Evolutionary conservation across 2,888 invertebrate species (phyloP), one percentile per base, ranked within the genome.

Genomic region (Eretmocerus hayati): DNA sequence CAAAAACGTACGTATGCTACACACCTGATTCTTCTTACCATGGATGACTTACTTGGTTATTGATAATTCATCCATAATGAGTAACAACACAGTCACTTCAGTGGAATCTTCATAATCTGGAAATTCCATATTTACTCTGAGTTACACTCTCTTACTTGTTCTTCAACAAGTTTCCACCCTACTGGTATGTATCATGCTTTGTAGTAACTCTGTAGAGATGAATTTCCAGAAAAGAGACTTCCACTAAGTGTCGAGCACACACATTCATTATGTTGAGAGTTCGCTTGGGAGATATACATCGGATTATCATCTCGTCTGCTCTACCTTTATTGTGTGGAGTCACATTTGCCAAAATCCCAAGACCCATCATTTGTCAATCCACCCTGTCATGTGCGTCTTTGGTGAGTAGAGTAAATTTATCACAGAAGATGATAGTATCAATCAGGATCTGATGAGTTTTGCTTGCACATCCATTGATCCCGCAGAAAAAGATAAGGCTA

Each of bases 1-100:
- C 54, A 62, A 68, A 63, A 67, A 71, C 71, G 71, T 71, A 71
- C 70, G 71, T 71, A 71, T 71, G 66, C 66, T 60, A 63, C 58
- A 62, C 64, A 58, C 66, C 65, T 68, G 67, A 65, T 65, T 64
- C 59, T 63, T 65, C 62, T 64, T 68, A 67, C 66, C 58, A 58
- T 65, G 63, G 64, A 64, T 65, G 61, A 68, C 62, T 54, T 60
- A 51, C 46, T 46, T 54, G 51, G 44, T 39, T 54, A 48, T 51
- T 48, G 47, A 37, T 50, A 48, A 51, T 38, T 38, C 48, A 60
- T 61, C 55, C 59, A 53, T 65, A 61, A 63, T 61, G 61, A 55
- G 60, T 62, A 59, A 59, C 56, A 56, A 53, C 8, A 26, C 11
- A 26, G 6, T 9, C 26, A 52, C 53, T 32, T 49, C 48, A 41